Evolutionary conservation across 2,113 vertebrate genomes (phyloP).

Genomic region (Marcusenius ussheri): DNA sequence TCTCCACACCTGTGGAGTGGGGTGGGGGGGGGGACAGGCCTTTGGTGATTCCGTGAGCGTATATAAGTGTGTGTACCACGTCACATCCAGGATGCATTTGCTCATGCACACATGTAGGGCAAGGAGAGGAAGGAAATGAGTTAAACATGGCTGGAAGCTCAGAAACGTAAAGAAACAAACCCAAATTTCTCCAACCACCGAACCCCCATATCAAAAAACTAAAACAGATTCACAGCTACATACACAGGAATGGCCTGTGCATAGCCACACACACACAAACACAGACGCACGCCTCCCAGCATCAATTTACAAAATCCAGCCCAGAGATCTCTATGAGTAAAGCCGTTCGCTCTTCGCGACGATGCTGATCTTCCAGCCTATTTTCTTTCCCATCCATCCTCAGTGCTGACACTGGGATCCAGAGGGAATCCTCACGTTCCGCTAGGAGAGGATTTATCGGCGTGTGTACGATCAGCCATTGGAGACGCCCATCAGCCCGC

Average conservation of each 20-base stretch:
- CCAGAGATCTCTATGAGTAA: neutral
- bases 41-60: neutral
- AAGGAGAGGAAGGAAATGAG: neutral
- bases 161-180: neutral
- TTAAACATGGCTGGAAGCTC: neutral
- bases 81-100: neutral
- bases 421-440: neutral
- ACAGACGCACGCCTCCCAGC: neutral
- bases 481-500: neutral
- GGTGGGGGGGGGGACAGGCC: conserved; percentile 20
- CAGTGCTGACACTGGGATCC: neutral
- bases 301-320: neutral
- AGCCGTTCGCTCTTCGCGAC: neutral
- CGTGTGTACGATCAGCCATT: neutral
- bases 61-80: neutral
- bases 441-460: neutral
- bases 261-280: neutral
- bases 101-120: neutral
- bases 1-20: conserved; percentile 73
- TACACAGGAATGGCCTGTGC: neutral
- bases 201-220: neutral
- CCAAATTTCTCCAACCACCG: neutral
- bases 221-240: neutral
- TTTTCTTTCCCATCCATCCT: neutral
- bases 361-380: neutral